Percentiles rank a stretch among this genome's conserved stretches.
Conservation (phyloP, 2,797 vertebrate species). For the Gymnoscopelus microlampas region DNA sequence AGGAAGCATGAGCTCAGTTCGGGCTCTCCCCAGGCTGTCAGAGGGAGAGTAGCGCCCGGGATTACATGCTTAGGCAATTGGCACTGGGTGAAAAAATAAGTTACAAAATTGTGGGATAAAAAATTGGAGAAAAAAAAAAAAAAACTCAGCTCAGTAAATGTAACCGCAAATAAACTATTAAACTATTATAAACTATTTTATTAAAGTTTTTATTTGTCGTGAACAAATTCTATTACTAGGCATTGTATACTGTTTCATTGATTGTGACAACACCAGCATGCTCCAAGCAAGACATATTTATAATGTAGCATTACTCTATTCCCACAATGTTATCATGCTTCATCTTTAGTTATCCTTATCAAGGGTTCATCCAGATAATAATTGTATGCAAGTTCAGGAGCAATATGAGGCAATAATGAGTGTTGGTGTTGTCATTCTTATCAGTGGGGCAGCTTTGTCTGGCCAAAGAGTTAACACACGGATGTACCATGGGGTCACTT, state of each 20-base stretch:
- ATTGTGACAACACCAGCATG: constrained; percentile 10
- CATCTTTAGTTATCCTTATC: constrained; percentile 54
- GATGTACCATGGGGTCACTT: constrained; percentile 1
- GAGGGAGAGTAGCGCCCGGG: too few relatives aligned
- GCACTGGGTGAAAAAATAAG: too few relatives aligned
- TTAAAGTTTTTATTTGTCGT: too few relatives aligned
- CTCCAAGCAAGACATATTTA: constrained; percentile 39
- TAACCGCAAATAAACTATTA: too few relatives aligned
- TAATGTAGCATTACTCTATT: constrained; percentile 32
- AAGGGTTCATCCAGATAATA: constrained; percentile 69
- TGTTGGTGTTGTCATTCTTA: constrained; percentile 59
- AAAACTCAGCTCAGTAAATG: too few relatives aligned
- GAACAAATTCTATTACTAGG: too few relatives aligned
- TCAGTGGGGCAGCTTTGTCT: constrained; percentile 31
- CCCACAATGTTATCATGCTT: constrained; percentile 36
- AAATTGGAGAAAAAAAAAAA: too few relatives aligned
- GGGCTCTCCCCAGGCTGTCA: too few relatives aligned
- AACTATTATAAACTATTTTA: too few relatives aligned
- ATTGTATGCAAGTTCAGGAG: constrained; percentile 64
- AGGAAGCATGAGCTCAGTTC: too few relatives aligned
- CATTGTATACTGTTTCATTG: constrained; percentile 10
- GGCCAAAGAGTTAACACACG: constrained; percentile 12
- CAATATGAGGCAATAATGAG: constrained; percentile 44
- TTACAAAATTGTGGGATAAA: too few relatives aligned
- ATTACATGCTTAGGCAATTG: too few relatives aligned